Evolutionary conservation across 1,140 invertebrate genomes (phyloP), one percentile per base, ranked within the genome.

Genomic region (Bombus affinis): DNA sequence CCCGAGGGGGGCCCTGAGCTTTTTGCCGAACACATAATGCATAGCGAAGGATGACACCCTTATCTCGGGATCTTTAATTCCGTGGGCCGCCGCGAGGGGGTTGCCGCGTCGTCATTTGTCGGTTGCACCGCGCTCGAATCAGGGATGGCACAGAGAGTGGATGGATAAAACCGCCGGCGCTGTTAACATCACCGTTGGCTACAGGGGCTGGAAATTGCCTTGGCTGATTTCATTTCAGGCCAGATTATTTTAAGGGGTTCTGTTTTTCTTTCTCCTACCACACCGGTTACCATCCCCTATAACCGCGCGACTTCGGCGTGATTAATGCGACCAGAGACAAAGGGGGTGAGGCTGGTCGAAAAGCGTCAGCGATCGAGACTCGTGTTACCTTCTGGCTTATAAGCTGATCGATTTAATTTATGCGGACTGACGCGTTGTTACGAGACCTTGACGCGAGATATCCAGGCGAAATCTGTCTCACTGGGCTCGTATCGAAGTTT

Each of bases 51-150:
- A 95, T 93, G 94, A 94, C 93, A 94, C 93, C 89, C 93, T 94
- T 95, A 95, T 95, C 94, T 92, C 90, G 90, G 91, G 92, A 95
- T 95, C 94, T 95, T 95, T 95, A 95, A 95, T 95, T 95, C 92
- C 92, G 92, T 89, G 88, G 86, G 92, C 88, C 87, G 80, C 88
- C 89, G 90, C 90, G 89, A 91, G 91, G 92, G 93, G 92, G 92
- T 90, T 90, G 87, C 87, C 88, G 89, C 91, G 92, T 93, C 93
- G 94, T 95, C 94, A 95, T 95, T 95, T 95, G 94, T 94, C 94
- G 89, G 91, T 89, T 92, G 92, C 92, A 93, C 88, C 81, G 83
- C 85, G 88, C 65, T 70, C 78, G 90, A 78, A 87, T 86, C 77
- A 80, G 87, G 83, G 87, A 86, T 79, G 73, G 78, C 44, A 53